phyloP scores from a whole-genome alignment of 2,888 invertebrate genomes.

The Trachelus troglodyta region DNA sequence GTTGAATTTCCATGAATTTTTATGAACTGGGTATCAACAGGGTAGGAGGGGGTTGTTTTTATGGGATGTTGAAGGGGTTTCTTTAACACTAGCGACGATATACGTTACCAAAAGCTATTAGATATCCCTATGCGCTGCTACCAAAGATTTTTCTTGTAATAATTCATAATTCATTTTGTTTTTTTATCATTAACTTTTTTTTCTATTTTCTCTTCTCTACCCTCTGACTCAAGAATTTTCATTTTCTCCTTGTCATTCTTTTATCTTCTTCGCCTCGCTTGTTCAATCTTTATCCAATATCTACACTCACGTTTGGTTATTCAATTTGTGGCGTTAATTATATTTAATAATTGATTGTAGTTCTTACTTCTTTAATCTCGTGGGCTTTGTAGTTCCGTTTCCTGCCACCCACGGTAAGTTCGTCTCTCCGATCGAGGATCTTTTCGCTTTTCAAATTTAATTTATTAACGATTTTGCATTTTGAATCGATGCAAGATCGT shows the following conservation, averaged over 20 bases:
- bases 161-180: constrained; percentile 31
- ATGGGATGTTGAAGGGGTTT: neutral
- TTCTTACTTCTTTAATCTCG: constrained; percentile 22
- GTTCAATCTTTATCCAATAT: constrained; percentile 8
- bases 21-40: neutral
- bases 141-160: constrained; percentile 43
- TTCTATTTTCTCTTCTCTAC: no score
- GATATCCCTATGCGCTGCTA: constrained; percentile 54
- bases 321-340: constrained; percentile 30
- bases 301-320: constrained; percentile 15
- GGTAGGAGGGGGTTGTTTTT: no score
- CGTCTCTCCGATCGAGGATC: no score
- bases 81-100: constrained; percentile 53
- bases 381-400: no score
- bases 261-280: neutral
- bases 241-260: neutral
- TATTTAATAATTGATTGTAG: constrained; percentile 62
- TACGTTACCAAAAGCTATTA: constrained; percentile 61
- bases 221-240: no score
- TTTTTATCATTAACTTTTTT: neutral
- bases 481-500: no score
- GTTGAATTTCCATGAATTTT: neutral
- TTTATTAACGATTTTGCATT: no score
- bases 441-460: no score
- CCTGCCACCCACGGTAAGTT: no score